Evolutionary conservation across 2,797 vertebrate genomes (phyloP).

Genomic region (Heterohyrax brucei): DNA sequence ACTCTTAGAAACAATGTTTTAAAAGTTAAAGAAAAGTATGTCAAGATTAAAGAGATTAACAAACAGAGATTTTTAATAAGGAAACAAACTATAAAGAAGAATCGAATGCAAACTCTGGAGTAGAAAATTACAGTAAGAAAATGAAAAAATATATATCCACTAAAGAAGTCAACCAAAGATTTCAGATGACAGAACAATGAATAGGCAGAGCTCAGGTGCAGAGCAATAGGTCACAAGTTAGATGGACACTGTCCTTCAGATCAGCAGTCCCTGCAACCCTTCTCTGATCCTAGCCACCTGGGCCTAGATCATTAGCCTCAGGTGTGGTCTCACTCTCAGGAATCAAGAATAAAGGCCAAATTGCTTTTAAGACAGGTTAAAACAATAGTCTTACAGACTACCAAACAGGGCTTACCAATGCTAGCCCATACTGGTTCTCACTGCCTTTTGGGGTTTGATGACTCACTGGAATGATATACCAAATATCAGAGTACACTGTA

Average conservation of each 20-base stretch:
- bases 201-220: not conserved
- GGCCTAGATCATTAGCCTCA: not conserved
- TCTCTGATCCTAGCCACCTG: not conserved
- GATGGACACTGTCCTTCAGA: not conserved
- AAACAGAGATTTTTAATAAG: not conserved
- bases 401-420: not conserved
- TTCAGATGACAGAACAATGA: not conserved
- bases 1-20: not conserved
- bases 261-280: not conserved
- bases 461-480: not conserved
- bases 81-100: constrained; percentile 3
- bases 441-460: not conserved
- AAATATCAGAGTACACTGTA: not conserved
- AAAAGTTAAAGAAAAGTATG: not conserved
- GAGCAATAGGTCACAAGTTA: not conserved
- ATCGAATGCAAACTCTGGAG: constrained; percentile 2
- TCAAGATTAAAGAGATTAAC: not conserved
- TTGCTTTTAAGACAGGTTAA: not conserved
- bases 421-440: not conserved
- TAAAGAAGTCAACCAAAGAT: not conserved
- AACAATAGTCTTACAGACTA: not conserved
- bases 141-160: not conserved
- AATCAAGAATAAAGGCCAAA: too few species aligned
- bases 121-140: constrained; percentile 14
- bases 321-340: too few species aligned